Evolutionary conservation across 2,888 invertebrate genomes (phyloP).

Genomic region (Cinara cedri): DNA sequence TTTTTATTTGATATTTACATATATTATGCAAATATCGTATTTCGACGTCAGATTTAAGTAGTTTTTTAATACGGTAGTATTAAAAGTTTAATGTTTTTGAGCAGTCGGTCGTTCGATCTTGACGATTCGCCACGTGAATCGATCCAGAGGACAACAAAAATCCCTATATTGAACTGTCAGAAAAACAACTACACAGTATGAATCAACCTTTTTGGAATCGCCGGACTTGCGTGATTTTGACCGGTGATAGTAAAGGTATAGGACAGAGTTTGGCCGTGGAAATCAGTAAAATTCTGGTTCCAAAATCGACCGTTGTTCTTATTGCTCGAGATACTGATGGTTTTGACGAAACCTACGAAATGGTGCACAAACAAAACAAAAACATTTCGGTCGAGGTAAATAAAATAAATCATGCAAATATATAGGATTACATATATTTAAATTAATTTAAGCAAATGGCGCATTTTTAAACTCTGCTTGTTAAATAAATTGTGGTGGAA

Average conservation of each 20-base stretch:
- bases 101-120: neutral
- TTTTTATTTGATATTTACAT: no score
- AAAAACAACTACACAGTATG: no score
- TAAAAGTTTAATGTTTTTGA: no score
- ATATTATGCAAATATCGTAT: no score
- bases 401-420: neutral
- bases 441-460: no score
- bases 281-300: conserved; percentile 71
- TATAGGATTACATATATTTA: neutral
- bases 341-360: conserved; percentile 71
- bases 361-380: conserved; percentile 65
- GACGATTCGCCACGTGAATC: conserved; percentile 59
- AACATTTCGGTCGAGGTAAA: conserved; percentile 66
- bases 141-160: conserved; percentile 63
- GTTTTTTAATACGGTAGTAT: no score
- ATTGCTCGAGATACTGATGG: conserved; percentile 75
- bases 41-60: no score
- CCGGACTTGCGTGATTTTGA: conserved; percentile 69
- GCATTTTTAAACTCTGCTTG: no score
- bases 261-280: conserved; percentile 80
- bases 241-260: conserved; percentile 88
- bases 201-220: conserved; percentile 62
- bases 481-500: no score
- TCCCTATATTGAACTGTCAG: no score
- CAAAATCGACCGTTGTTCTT: conserved; percentile 75